These are phyloP conservation scores for Pachypanchax playfairii DNA, from an alignment of 2,113 vertebrate genomes.

Conservation along the genomic window DNA sequence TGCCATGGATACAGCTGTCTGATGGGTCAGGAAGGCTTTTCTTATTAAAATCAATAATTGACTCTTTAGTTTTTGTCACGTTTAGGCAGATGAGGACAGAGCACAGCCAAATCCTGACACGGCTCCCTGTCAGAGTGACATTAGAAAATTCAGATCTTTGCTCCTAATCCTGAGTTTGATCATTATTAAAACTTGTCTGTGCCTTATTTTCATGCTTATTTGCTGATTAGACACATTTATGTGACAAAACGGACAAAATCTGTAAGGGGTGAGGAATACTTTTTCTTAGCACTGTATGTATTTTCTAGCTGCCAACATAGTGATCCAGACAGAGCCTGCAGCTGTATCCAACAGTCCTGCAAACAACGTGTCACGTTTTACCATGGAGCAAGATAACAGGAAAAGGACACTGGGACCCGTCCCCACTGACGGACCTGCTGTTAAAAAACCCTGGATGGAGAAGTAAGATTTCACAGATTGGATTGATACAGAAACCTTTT, in stretches of 20 bases:
- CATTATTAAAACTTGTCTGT: neutral
- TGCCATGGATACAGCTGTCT: no score
- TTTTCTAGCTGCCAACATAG: slow-evolving; percentile 90
- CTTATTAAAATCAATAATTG: no score
- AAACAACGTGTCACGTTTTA: slow-evolving; percentile 83
- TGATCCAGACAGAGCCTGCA: slow-evolving; percentile 92
- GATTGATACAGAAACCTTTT: neutral
- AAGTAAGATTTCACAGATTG: slow-evolving; percentile 83
- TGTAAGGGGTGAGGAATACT: no score
- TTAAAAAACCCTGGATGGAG: slow-evolving; percentile 93
- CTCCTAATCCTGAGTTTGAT: neutral
- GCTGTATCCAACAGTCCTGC: slow-evolving; percentile 79
- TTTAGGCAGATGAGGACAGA: no score
- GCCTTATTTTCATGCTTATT: slow-evolving; percentile 9
- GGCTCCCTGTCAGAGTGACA: no score
- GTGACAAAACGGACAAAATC: no score
- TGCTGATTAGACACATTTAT: no score
- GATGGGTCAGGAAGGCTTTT: no score
- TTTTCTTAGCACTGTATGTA: neutral
- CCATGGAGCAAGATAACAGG: slow-evolving; percentile 88
- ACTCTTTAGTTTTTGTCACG: no score
- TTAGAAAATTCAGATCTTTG: no score
- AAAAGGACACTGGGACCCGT: slow-evolving; percentile 83
- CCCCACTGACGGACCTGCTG: slow-evolving; percentile 80
- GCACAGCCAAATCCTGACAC: no score